A percentile compares a stretch with the other conserved stretches of the same genome.
Conservation (phyloP, 2,797 vertebrate species). For the Lerista edwardsae region DNA sequence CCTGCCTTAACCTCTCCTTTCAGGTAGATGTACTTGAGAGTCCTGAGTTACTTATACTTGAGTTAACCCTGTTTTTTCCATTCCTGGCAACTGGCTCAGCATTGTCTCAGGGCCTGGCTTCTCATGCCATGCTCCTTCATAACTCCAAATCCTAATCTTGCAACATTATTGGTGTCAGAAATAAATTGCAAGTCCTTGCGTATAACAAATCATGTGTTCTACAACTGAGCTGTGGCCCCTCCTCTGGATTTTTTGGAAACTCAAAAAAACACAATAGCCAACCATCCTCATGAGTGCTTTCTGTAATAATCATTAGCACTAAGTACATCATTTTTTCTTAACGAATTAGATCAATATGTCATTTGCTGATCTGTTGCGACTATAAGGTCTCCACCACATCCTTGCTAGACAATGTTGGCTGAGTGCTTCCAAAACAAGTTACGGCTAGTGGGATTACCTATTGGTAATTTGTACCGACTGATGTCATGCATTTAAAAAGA, state of each 20-base stretch:
- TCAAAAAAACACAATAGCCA: neutral
- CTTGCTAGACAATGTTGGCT: neutral
- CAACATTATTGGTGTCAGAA: no score
- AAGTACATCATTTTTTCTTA: neutral
- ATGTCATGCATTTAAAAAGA: slow-evolving; percentile 1
- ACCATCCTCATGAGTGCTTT: neutral
- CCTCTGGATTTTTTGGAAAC: neutral
- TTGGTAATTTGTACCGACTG: slow-evolving; percentile 18
- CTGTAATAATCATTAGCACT: neutral
- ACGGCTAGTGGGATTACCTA: neutral
- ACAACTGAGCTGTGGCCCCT: neutral
- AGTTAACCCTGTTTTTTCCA: no score
- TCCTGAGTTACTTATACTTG: no score
- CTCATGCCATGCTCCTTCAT: no score
- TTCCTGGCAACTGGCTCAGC: no score
- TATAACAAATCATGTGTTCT: neutral
- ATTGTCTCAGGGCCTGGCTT: no score
- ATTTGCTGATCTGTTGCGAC: slow-evolving; percentile 8
- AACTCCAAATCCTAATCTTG: no score
- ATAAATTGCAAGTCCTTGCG: neutral
- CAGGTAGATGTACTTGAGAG: no score
- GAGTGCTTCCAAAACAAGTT: slow-evolving; percentile 10
- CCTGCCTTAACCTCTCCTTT: no score
- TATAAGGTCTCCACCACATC: neutral
- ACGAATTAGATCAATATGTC: neutral